Conservation (phyloP, 2,797 vertebrate species). For the Botia almorhae region DNA sequence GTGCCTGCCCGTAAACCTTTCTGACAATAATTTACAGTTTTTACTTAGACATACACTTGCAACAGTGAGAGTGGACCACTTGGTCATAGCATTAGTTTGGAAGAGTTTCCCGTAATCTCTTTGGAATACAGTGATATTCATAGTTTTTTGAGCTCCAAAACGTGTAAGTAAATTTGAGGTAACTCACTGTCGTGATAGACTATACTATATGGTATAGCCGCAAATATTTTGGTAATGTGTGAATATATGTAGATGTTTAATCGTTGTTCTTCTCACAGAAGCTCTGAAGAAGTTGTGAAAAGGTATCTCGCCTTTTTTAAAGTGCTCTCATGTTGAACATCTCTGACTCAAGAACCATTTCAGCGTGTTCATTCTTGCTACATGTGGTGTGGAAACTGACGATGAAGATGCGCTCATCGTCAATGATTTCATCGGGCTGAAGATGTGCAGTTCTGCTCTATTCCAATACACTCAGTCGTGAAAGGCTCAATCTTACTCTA, state of each 20-base stretch:
- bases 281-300: neutral
- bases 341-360: slow-evolving; percentile 11
- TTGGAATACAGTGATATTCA: neutral
- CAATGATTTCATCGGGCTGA: neutral
- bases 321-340: neutral
- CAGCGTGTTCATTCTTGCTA: neutral
- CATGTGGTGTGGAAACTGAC: neutral
- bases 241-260: neutral
- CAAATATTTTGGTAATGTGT: neutral
- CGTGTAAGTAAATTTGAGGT: slow-evolving; percentile 17
- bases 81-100: slow-evolving; percentile 8
- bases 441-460: neutral
- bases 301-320: neutral
- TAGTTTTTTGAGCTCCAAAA: neutral
- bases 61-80: slow-evolving; percentile 21
- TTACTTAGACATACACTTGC: slow-evolving; percentile 38
- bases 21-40: slow-evolving; percentile 55
- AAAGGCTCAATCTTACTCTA: slow-evolving; percentile 31
- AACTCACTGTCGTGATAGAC: neutral
- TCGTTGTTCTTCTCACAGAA: neutral
- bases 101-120: neutral
- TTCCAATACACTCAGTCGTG: slow-evolving; percentile 13
- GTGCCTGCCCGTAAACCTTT: slow-evolving; percentile 41
- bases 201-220: neutral
- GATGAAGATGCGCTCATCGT: slow-evolving; percentile 6